Percentiles rank a stretch among this genome's conserved stretches.
Evolutionary conservation across 2,113 vertebrate genomes (phyloP).

Genomic region (Eurystomus gularis): DNA sequence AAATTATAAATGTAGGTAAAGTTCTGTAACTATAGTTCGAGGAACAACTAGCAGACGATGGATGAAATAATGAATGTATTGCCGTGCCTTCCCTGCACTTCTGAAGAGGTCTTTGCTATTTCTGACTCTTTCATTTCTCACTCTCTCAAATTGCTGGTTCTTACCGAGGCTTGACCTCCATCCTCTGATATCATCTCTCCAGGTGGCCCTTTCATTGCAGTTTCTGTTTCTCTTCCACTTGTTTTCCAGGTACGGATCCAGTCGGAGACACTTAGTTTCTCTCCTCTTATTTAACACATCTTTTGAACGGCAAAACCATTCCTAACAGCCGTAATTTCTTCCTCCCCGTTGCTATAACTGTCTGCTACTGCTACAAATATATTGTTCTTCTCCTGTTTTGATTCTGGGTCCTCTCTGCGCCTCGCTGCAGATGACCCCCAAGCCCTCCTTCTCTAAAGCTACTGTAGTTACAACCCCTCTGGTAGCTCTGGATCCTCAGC

Average conservation of each 20-base stretch:
- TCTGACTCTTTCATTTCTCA: slow-evolving; percentile 35
- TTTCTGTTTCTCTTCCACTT: slow-evolving; percentile 34
- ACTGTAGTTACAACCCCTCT: not conserved
- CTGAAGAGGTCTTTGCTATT: not conserved
- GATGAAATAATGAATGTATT: not conserved
- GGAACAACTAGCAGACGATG: not conserved
- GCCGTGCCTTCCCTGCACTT: not conserved
- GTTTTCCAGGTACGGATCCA: slow-evolving; percentile 20
- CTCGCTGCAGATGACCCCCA: not conserved
- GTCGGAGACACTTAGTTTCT: slow-evolving; percentile 16
- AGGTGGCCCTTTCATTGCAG: slow-evolving; percentile 35
- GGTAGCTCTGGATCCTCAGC: not conserved
- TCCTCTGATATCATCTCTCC: not conserved
- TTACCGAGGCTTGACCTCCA: slow-evolving; percentile 22
- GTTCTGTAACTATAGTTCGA: not conserved
- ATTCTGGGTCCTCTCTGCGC: not conserved
- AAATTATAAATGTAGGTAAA: not conserved
- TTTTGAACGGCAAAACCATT: not conserved
- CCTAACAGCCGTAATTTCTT: not conserved
- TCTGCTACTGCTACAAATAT: not conserved
- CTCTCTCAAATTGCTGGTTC: slow-evolving; percentile 21
- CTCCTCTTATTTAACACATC: not conserved
- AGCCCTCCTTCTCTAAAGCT: not conserved
- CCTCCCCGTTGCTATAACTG: not conserved
- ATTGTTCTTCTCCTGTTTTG: not conserved